Evolutionary conservation across 1,140 invertebrate genomes (phyloP), one percentile per base, ranked within the genome.

Genomic region (Kradibia gibbosae): DNA sequence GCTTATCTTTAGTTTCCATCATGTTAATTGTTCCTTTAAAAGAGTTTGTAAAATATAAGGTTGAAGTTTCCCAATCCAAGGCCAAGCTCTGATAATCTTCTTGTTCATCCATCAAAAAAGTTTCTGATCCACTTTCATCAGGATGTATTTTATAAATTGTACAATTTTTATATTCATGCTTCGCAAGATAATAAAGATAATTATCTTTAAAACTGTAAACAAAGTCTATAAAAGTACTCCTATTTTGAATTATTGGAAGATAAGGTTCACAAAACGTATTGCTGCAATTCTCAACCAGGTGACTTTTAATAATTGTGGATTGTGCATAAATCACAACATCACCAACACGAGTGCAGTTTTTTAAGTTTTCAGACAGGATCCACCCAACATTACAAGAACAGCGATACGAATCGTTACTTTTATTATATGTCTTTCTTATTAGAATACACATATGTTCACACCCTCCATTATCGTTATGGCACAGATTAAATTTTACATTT

Each of bases 361-460:
- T 82, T 25, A 72, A 72, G 50, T 82, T 62, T 8, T 0, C 13
- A 31, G 22, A 15, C 0, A 78, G 20, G 17, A 0, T 72, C 75
- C 67, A 78, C 42, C 81, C 75, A 36, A 55, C 31, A 20, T 60
- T 74, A n/a, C 81, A 82, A n/a, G 70, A 55, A 65, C 81, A 78
- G 25, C 25, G 39, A 39, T 25, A 20, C 15, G 10, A 8, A 4
- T 67, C 25, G 7, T 3, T 31, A 70, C 20, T 55, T 4, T 53
- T 42, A 15, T 34, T 48, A 34, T 60, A 60, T 36, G 7, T 25
- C 2, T 70, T 15, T 28, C 36, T 70, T 34, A 8, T 34, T 13
- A 73, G 25, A 36, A 82, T 34, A 15, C 80, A 82, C 65, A 78
- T 72, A 5, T 82, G 74, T 62, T 82, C 67, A 34, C 81, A 82